A percentile compares a stretch with the other conserved stretches of the same genome.
These are phyloP conservation scores for Pseudoips prasinana DNA, from an alignment of 2,888 invertebrate genomes.

Conservation along the genomic window DNA sequence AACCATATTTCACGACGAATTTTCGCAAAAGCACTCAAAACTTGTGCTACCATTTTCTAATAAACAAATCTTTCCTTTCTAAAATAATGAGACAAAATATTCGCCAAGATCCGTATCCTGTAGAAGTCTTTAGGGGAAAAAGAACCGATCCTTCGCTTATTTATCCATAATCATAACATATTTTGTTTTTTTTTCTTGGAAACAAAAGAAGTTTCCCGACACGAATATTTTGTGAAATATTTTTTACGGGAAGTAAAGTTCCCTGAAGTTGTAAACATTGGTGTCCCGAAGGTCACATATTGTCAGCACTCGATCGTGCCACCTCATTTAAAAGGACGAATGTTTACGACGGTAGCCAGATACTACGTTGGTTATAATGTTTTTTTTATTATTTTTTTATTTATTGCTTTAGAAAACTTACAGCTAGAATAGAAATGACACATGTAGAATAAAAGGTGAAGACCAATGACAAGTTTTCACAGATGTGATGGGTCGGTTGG, in stretches of 20 bases:
- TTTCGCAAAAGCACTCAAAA: background rate
- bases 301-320: slow-evolving; percentile 38
- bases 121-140: slow-evolving; percentile 24
- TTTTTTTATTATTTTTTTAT: too few relatives aligned
- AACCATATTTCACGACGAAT: too few relatives aligned
- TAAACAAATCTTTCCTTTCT: slow-evolving; percentile 14
- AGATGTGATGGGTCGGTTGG: too few relatives aligned
- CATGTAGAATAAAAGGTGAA: too few relatives aligned
- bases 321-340: too few relatives aligned
- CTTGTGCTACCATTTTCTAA: slow-evolving; percentile 4
- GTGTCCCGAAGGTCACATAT: slow-evolving; percentile 40
- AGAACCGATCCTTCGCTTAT: slow-evolving; percentile 28
- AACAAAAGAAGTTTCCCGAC: slow-evolving; percentile 33
- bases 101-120: slow-evolving; percentile 20
- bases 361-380: too few relatives aligned
- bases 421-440: too few relatives aligned
- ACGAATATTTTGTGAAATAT: slow-evolving; percentile 37
- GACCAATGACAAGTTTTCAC: too few relatives aligned
- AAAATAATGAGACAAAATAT: slow-evolving; percentile 24
- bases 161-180: slow-evolving; percentile 37
- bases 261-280: slow-evolving; percentile 34
- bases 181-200: slow-evolving; percentile 19
- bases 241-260: slow-evolving; percentile 29
- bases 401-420: too few relatives aligned
- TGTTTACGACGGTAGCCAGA: too few relatives aligned